phyloP scores from a whole-genome alignment of 2,113 vertebrate species.

The Sebastes fasciatus region DNA sequence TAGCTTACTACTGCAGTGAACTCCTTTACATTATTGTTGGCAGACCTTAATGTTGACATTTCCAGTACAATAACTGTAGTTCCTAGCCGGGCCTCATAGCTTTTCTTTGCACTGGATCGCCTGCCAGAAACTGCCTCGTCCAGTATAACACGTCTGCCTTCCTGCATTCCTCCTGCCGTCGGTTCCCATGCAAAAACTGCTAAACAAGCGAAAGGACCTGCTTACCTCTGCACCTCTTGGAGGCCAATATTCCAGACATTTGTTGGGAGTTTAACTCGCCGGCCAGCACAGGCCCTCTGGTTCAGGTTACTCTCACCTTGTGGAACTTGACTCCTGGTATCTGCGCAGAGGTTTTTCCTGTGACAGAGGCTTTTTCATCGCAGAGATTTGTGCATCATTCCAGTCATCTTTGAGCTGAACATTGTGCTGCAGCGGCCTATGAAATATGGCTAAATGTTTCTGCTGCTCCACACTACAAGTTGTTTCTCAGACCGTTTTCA shows the following conservation, averaged over 20 bases:
- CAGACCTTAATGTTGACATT: conserved; percentile 67
- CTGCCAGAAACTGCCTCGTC: conserved; percentile 61
- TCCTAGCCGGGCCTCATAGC: conserved; percentile 45
- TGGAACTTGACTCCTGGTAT: conserved; percentile 53
- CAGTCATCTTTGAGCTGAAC: background rate
- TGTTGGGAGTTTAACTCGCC: conserved; percentile 41
- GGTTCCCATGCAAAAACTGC: conserved; percentile 67
- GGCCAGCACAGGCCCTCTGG: conserved; percentile 29
- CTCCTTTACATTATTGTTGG: conserved; percentile 60
- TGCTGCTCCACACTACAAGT: conserved; percentile 6
- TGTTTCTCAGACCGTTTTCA: conserved; percentile 12
- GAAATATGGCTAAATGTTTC: background rate
- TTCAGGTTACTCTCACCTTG: conserved; percentile 71
- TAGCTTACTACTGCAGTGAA: conserved; percentile 20
- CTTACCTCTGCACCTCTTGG: conserved; percentile 60
- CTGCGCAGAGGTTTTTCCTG: conserved; percentile 1
- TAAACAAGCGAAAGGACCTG: conserved; percentile 64
- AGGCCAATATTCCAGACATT: conserved; percentile 57
- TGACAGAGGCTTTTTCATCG: conserved; percentile 21
- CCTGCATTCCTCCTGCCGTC: conserved; percentile 71
- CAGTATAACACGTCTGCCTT: conserved; percentile 62
- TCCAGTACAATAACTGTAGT: conserved; percentile 55
- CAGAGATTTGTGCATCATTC: conserved; percentile 13
- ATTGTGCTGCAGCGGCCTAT: background rate
- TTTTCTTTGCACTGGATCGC: conserved; percentile 44